phyloP scores from a whole-genome alignment of 2,888 invertebrate species.

The Thereva unica region DNA sequence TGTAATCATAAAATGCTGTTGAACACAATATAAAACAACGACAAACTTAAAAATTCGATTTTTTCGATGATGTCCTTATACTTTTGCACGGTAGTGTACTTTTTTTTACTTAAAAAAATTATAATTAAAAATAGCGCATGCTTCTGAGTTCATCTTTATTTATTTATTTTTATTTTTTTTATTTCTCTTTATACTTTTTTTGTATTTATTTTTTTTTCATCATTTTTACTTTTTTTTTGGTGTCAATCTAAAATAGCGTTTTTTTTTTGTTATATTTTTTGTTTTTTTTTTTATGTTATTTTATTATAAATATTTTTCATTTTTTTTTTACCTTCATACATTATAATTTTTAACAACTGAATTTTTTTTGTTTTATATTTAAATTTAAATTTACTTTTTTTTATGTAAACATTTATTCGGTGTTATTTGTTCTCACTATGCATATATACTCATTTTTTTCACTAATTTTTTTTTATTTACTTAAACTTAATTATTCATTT shows the following conservation, averaged over 20 bases:
- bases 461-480: conserved; percentile 22
- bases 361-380: conserved; percentile 32
- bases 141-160: conserved; percentile 18
- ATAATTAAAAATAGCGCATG: conserved; percentile 34
- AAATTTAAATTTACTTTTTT: conserved; percentile 28
- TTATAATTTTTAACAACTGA: conserved; percentile 37
- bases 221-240: conserved; percentile 34
- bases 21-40: no score
- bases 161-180: conserved; percentile 6
- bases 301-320: conserved; percentile 39
- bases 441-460: conserved; percentile 25
- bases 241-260: conserved; percentile 42
- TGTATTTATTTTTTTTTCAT: not conserved
- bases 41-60: no score
- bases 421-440: no score
- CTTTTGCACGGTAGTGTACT: no score
- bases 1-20: no score
- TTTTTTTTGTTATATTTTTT: conserved; percentile 32
- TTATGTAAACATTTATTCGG: not conserved
- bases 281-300: conserved; percentile 28
- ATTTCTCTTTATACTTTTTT: not conserved
- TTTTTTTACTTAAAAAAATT: conserved; percentile 29
- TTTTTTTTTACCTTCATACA: conserved; percentile 24
- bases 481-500: conserved; percentile 30
- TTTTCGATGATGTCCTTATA: no score